Percentiles rank a stretch among this genome's conserved stretches.
Conservation (phyloP, 2,888 invertebrate species). For the Creontiades dilutus region DNA sequence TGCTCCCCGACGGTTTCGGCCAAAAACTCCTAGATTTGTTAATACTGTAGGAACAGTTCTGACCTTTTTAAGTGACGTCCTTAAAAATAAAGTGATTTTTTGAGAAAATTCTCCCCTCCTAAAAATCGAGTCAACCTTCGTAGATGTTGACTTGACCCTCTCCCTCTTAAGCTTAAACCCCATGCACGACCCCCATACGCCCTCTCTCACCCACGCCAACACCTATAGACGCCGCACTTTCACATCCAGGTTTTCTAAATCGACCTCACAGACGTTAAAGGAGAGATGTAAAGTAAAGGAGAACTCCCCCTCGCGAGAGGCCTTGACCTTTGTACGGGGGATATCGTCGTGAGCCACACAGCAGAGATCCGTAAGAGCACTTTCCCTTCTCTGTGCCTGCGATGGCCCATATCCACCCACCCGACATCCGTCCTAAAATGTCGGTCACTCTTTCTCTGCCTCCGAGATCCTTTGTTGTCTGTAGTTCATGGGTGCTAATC, state of each 20-base stretch:
- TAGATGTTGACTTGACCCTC: too few species aligned
- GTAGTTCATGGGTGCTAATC: slow-evolving; percentile 31
- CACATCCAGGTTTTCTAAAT: slow-evolving; percentile 42
- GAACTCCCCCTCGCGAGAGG: neutral
- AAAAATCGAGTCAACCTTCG: too few species aligned
- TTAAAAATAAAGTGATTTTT: too few species aligned
- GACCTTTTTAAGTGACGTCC: too few species aligned
- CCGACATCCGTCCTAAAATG: slow-evolving; percentile 54
- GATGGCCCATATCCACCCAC: slow-evolving; percentile 48
- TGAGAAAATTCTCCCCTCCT: too few species aligned
- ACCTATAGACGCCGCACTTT: neutral
- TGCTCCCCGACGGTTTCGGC: too few species aligned
- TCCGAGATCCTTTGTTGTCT: slow-evolving; percentile 36
- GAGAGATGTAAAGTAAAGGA: slow-evolving; percentile 25
- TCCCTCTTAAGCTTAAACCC: too few species aligned
- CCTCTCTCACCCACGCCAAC: neutral
- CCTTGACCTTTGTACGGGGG: slow-evolving; percentile 35
- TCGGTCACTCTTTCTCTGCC: slow-evolving; percentile 45
- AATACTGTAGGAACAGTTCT: too few species aligned
- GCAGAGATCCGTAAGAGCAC: slow-evolving; percentile 39
- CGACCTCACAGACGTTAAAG: slow-evolving; percentile 15
- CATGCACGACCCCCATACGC: too few species aligned
- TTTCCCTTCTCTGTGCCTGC: slow-evolving; percentile 34
- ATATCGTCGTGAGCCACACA: slow-evolving; percentile 25
- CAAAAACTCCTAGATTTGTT: too few species aligned